Conservation (phyloP, 2,888 invertebrate species). For the Athalia cordata region DNA sequence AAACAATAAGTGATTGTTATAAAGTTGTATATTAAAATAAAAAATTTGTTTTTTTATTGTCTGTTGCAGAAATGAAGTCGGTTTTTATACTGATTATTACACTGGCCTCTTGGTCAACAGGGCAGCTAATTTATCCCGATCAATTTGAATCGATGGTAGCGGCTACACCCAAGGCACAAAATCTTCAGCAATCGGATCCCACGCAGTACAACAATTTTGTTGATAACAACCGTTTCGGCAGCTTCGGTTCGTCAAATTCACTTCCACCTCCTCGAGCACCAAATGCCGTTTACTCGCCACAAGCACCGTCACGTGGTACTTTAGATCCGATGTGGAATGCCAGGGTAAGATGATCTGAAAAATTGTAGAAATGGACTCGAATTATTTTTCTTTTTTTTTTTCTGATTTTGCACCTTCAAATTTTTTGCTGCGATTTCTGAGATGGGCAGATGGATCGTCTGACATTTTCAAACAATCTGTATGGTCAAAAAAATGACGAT, state of each 20-base stretch:
- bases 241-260: not conserved
- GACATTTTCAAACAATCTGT: too few relatives aligned
- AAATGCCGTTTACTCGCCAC: not conserved
- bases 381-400: too few relatives aligned
- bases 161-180: conserved; percentile 7
- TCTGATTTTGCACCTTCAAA: too few relatives aligned
- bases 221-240: not conserved
- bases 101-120: conserved; percentile 48
- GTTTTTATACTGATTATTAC: conserved; percentile 47
- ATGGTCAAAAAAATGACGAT: too few relatives aligned
- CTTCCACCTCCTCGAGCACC: not conserved
- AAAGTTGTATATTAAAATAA: too few relatives aligned
- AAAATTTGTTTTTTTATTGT: not conserved
- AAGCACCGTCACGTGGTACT: not conserved
- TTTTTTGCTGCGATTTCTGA: too few relatives aligned
- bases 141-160: conserved; percentile 47
- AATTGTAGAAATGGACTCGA: too few relatives aligned
- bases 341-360: not conserved
- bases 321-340: not conserved
- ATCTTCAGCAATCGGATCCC: not conserved
- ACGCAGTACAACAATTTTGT: not conserved
- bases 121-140: conserved; percentile 59
- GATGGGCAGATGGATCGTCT: too few relatives aligned
- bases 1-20: too few relatives aligned
- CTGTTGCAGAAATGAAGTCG: conserved; percentile 30